Conservation (phyloP, 2,888 invertebrate genomes). For the Napeogenes inachia region DNA sequence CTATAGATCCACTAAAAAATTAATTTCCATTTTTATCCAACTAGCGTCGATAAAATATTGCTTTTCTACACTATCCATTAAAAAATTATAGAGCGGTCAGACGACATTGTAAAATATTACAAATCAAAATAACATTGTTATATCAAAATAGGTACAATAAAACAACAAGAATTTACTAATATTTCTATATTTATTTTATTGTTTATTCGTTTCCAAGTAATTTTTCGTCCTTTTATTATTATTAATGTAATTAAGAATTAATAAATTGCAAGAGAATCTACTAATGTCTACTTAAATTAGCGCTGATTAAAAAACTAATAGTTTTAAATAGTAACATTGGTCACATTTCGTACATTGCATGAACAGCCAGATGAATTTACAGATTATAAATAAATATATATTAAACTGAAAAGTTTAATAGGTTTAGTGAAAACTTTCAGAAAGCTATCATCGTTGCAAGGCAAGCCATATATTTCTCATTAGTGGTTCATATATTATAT, state of each 20-base stretch:
- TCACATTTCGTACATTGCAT: slow-evolving; percentile 19
- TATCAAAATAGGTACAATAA: slow-evolving; percentile 39
- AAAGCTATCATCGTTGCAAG: slow-evolving; percentile 3
- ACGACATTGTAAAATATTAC: not conserved
- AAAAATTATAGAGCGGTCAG: not conserved
- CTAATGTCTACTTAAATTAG: slow-evolving; percentile 71
- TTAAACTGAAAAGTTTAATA: not conserved
- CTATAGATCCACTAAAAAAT: no score
- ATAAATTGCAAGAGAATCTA: slow-evolving; percentile 67
- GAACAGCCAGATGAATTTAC: not conserved
- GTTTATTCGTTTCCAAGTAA: slow-evolving; percentile 73
- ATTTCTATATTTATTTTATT: slow-evolving; percentile 74
- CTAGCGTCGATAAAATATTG: no score
- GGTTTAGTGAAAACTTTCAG: not conserved
- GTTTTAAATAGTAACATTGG: slow-evolving; percentile 37
- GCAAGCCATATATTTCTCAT: slow-evolving; percentile 9
- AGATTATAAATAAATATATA: not conserved
- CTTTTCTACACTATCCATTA: no score
- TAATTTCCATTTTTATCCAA: no score
- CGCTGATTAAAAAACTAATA: slow-evolving; percentile 53
- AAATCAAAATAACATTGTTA: not conserved
- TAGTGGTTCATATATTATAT: slow-evolving; percentile 13
- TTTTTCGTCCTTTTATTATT: slow-evolving; percentile 57
- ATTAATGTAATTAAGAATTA: slow-evolving; percentile 65
- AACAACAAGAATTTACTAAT: slow-evolving; percentile 62